Evolutionary conservation across 2,888 invertebrate species (phyloP), one percentile per base, ranked within the genome.

Genomic region (Drosophila villosipedis): DNA sequence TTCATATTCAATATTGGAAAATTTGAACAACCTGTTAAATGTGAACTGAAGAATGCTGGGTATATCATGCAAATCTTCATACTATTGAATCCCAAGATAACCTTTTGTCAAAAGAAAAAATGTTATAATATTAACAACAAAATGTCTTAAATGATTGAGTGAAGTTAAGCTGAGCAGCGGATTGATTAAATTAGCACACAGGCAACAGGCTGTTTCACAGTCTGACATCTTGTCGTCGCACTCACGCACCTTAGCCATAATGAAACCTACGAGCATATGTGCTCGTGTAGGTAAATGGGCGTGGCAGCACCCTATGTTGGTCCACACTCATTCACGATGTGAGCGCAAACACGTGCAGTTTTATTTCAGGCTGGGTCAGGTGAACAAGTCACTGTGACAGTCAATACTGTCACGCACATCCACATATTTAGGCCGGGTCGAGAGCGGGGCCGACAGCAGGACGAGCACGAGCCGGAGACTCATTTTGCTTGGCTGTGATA

Each of bases 341-440:
- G 25, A 28, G n/a, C 28, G 33, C 4, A 62, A 52, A 71, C 70
- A 60, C 63, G 69, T 63, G 43, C 73, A 70, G 65, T 77, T 73
- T 69, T 71, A 74, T 82, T 68, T 68, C 41, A 58, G 71, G 33
- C 62, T 58, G 76, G 88, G 84, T 89, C 90, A 84, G 90, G 88
- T 89, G 72, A 74, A 28, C 16, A 25, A 47, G 47, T 47, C 47
- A 47, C 25, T 47, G 84, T 75, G 39, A 41, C 70, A 86, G 84
- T 89, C 84, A 89, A 89, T 89, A 87, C 88, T 76, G 84, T 79
- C 88, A 90, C 80, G 90, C 88, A 85, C 90, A 88, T 76, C 59
- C 90, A 88, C 83, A 88, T 79, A 87, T 84, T 84, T 84, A 70
- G 89, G 87, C 76, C 79, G 76, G 70, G 84, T 84, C 82, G 82